Conservation (phyloP, 2,888 invertebrate genomes). For the Gymnosoma rotundatum region DNA sequence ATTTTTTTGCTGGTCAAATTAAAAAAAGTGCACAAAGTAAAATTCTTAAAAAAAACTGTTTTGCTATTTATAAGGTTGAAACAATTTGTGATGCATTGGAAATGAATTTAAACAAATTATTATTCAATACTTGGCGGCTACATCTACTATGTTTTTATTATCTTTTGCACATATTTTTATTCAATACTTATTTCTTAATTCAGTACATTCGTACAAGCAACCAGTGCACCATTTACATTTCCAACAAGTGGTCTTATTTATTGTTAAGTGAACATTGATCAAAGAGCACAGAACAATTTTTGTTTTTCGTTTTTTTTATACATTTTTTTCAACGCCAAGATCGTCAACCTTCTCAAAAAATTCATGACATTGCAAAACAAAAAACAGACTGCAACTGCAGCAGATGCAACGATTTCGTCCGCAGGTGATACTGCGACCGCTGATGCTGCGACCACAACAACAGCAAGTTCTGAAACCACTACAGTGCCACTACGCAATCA, state of each 20-base stretch:
- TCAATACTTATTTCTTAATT: slow-evolving; percentile 19
- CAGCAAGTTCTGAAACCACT: slow-evolving; percentile 39
- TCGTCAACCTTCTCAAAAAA: slow-evolving; percentile 28
- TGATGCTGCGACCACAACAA: slow-evolving; percentile 57
- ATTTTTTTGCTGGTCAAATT: slow-evolving; percentile 10
- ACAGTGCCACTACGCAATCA: slow-evolving; percentile 75
- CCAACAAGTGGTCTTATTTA: slow-evolving; percentile 45
- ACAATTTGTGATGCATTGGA: slow-evolving; percentile 27
- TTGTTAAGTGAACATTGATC: slow-evolving; percentile 33
- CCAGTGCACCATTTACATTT: slow-evolving; percentile 55
- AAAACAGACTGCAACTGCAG: slow-evolving; percentile 65
- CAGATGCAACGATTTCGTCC: slow-evolving; percentile 55
- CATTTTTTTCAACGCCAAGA: slow-evolving; percentile 38
- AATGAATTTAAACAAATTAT: slow-evolving; percentile 45
- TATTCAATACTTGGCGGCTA: slow-evolving; percentile 65
- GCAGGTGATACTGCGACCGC: slow-evolving; percentile 39
- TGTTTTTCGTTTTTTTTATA: not conserved
- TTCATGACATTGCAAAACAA: slow-evolving; percentile 70
- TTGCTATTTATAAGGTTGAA: slow-evolving; percentile 23
- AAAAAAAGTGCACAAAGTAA: not conserved
- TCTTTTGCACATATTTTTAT: slow-evolving; percentile 2
- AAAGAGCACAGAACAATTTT: slow-evolving; percentile 41
- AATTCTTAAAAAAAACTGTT: not conserved
- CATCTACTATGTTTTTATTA: slow-evolving; percentile 17
- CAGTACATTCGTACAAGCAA: slow-evolving; percentile 18